Evolutionary conservation across 2,113 vertebrate species (phyloP), one percentile per base, ranked within the genome.

Genomic region (Pavo muticus): DNA sequence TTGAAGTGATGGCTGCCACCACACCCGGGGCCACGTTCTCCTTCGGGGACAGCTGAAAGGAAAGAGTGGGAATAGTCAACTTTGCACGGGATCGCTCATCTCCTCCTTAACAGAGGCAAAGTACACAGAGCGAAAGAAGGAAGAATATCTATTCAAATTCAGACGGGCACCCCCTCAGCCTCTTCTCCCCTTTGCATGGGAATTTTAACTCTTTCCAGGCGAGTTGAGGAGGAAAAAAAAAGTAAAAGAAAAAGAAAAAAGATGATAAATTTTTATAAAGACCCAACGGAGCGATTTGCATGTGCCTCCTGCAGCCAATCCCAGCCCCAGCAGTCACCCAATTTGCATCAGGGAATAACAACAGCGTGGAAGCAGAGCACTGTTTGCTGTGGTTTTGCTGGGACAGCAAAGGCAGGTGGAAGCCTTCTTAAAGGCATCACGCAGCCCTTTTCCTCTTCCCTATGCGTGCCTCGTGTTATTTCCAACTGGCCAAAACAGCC

Each of bases 331-430:
- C 90, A 69, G 92, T 96, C 95, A 85, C 42, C 77, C 74, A 5
- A 97, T 99, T 99, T 99, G 99, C 99, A 99, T 99, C 4, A 25
- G 81, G 91, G 88, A 97, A 97, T 96, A 97, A 97, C 96, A 96
- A 78, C 88, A 83, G 89, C 17, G 12, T 94, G 79, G 95, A 92
- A 93, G 32, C 64, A 3, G 75, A 80, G 93, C 44, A 14, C 76
- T 19, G 69, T 95, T 94, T 90, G 95, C 96, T 97, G 93, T 95
- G 94, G 95, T 91, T 97, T 91, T 89, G 52, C 89, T 44, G 27
- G 92, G 85, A 45, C 56, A 95, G 90, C 90, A 72, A 75, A 83
- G 57, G 87, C 92, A 96, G 96, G 95, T 96, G 94, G 92, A 95
- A 94, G 89, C 87, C 84, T 48, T 48, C 79, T 88, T 85, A 95